Percentiles rank a stretch among this genome's conserved stretches.
Evolutionary conservation across 2,113 vertebrate genomes (phyloP).

Genomic region (Theristicus caerulescens): DNA sequence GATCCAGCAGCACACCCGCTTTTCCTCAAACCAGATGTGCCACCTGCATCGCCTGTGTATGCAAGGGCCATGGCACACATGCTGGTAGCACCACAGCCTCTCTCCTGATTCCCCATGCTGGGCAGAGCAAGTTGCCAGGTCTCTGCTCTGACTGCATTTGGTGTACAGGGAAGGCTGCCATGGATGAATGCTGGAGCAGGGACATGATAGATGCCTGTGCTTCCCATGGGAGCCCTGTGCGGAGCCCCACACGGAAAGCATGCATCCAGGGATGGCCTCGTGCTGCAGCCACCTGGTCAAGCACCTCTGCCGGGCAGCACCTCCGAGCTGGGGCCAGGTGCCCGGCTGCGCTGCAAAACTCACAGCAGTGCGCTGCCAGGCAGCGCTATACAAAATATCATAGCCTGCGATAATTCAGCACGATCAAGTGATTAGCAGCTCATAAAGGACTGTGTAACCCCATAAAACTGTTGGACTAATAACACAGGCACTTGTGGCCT

Average conservation of each 20-base stretch:
- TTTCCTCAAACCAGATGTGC: neutral
- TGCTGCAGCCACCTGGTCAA: neutral
- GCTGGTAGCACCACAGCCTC: neutral
- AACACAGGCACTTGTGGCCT: neutral
- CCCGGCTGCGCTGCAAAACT: neutral
- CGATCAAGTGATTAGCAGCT: neutral
- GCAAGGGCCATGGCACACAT: accelerated
- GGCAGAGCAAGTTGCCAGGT: neutral
- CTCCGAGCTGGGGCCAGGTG: accelerated
- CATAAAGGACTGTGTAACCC: neutral
- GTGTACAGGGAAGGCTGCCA: accelerated
- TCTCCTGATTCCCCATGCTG: accelerated
- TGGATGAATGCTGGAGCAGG: neutral
- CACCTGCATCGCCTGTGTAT: accelerated
- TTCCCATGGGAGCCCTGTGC: accelerated
- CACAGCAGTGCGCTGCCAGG: neutral
- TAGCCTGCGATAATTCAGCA: neutral
- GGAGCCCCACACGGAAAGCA: accelerated
- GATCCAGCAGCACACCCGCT: neutral
- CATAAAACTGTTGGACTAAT: neutral
- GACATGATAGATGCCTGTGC: too few relatives aligned
- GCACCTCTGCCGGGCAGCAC: neutral
- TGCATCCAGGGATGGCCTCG: accelerated
- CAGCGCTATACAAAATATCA: neutral
- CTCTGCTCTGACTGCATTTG: neutral